Percentiles rank a stretch among this genome's conserved stretches.
phyloP scores from a whole-genome alignment of 2,888 invertebrate genomes.

The Drosophila quinaria region DNA sequence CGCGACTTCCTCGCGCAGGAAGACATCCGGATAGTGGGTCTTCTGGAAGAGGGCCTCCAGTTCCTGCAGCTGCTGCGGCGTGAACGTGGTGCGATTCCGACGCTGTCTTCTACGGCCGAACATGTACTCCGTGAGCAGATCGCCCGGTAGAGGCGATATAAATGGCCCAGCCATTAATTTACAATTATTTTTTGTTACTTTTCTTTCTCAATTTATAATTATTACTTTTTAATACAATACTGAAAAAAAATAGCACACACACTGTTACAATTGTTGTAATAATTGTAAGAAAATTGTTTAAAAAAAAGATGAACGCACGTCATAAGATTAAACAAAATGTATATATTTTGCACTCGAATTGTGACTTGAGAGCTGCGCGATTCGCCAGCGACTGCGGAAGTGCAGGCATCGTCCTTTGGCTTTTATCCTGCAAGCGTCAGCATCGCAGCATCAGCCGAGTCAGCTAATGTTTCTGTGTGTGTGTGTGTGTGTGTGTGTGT shows the following conservation, averaged over 20 bases:
- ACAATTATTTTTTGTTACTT: neutral
- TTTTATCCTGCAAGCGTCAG: conserved; percentile 64
- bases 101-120: conserved; percentile 95
- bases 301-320: conserved; percentile 22
- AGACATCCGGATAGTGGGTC: conserved; percentile 97
- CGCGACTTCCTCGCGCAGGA: conserved; percentile 94
- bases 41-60: conserved; percentile 96
- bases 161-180: conserved; percentile 93
- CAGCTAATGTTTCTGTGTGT: conserved; percentile 10
- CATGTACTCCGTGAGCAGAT: conserved; percentile 96
- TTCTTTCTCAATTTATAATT: neutral
- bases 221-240: neutral
- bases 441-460: conserved; percentile 29
- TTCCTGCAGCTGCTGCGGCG: conserved; percentile 96
- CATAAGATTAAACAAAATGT: conserved; percentile 14
- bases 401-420: conserved; percentile 67
- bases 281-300: neutral
- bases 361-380: conserved; percentile 64
- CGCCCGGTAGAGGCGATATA: conserved; percentile 93
- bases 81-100: conserved; percentile 96
- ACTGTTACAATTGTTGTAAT: neutral
- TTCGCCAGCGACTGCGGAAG: conserved; percentile 74
- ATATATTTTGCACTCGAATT: neutral
- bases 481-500: conserved; percentile 9
- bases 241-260: conserved; percentile 9